Conservation (phyloP, 2,888 invertebrate species). For the Orthonychiurus folsomi region DNA sequence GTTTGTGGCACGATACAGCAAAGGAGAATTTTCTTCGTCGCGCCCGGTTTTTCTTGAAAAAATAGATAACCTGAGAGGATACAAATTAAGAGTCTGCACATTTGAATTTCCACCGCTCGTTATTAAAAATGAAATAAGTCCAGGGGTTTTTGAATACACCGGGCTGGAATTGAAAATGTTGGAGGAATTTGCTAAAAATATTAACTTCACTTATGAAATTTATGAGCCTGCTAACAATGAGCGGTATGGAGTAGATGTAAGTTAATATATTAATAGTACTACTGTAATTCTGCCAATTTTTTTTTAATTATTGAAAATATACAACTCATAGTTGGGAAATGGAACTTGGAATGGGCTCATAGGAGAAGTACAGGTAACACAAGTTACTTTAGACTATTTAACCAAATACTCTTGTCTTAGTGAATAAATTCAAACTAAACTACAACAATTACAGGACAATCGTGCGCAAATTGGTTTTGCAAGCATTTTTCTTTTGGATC, state of each 20-base stretch:
- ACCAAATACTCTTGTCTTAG: too few species aligned
- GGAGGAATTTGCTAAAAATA: conserved; percentile 26
- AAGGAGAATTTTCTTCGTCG: conserved; percentile 20
- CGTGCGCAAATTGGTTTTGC: conserved; percentile 38
- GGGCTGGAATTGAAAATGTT: conserved; percentile 35
- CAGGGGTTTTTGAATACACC: conserved; percentile 23
- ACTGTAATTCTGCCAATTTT: not conserved
- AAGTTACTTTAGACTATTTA: too few species aligned
- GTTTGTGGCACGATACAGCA: conserved; percentile 32
- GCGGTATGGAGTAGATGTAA: conserved; percentile 33
- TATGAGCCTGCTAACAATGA: conserved; percentile 32
- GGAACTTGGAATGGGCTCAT: conserved; percentile 38
- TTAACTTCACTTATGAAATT: conserved; percentile 37
- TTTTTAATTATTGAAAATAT: too few species aligned
- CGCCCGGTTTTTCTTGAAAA: conserved; percentile 34
- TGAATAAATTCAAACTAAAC: too few species aligned
- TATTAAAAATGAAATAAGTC: conserved; percentile 23
- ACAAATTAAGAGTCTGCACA: conserved; percentile 26
- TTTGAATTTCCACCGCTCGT: conserved; percentile 39
- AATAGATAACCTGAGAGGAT: conserved; percentile 34
- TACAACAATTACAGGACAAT: too few species aligned
- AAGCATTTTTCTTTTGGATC: conserved; percentile 34
- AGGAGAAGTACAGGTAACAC: conserved; percentile 36
- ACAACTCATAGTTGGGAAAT: conserved; percentile 29
- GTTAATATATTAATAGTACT: not conserved